Conservation (phyloP, 2,113 vertebrate genomes). For the Tenrec ecaudatus region DNA sequence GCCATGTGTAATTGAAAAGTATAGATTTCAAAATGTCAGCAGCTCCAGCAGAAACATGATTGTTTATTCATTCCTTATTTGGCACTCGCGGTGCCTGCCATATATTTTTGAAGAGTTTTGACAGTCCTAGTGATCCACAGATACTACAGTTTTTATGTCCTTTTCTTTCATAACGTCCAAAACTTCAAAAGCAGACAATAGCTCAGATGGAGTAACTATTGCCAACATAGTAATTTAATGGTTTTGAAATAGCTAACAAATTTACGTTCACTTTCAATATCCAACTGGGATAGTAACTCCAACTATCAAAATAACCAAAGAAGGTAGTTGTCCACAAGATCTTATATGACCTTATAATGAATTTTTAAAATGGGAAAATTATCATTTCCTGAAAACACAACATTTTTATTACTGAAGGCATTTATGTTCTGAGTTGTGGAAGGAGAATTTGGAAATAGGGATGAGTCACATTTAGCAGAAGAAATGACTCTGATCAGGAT, state of each 20-base stretch:
- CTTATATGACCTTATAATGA: not conserved
- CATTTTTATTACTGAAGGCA: no score
- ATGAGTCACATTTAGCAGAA: not conserved
- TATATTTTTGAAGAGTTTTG: slow-evolving; percentile 38
- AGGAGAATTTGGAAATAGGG: no score
- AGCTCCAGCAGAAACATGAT: slow-evolving; percentile 37
- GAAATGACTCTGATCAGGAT: not conserved
- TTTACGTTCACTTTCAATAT: slow-evolving; percentile 12
- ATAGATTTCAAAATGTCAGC: slow-evolving; percentile 62
- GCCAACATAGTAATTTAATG: slow-evolving; percentile 38
- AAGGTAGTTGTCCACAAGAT: not conserved
- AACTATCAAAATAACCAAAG: slow-evolving; percentile 42
- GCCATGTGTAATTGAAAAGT: slow-evolving; percentile 46
- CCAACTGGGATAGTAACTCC: not conserved
- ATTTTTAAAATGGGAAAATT: no score
- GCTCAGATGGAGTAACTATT: not conserved
- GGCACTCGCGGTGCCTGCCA: not conserved
- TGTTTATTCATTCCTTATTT: slow-evolving; percentile 56
- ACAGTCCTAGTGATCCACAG: slow-evolving; percentile 33
- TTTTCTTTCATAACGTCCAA: slow-evolving; percentile 51
- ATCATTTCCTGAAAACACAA: no score
- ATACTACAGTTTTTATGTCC: slow-evolving; percentile 14
- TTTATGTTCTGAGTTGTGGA: no score
- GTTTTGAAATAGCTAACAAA: slow-evolving; percentile 45
- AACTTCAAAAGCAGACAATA: not conserved